Evolutionary conservation across 2,797 vertebrate genomes (phyloP).

Genomic region (Pseudotriccus pelzelni): DNA sequence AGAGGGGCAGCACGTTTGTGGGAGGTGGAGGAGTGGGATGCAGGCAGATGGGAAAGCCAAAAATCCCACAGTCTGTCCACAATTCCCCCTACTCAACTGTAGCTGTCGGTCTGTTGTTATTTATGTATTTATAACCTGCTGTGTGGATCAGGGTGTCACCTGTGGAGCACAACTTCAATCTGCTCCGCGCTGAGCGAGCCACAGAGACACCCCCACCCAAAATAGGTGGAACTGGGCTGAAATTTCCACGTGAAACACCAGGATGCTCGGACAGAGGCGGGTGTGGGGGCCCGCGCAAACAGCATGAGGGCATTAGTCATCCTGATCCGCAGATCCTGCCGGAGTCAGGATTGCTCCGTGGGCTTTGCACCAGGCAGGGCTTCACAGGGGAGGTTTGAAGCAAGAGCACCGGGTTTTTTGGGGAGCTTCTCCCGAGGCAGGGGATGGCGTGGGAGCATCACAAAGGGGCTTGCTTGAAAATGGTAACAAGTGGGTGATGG

Average conservation of each 20-base stretch:
- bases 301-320: slow-evolving; percentile 15
- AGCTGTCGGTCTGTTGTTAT: neutral
- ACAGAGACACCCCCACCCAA: neutral
- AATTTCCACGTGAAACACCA: neutral
- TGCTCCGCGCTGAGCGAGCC: neutral
- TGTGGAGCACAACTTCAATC: neutral
- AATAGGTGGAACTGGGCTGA: neutral
- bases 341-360: neutral
- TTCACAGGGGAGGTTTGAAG: neutral
- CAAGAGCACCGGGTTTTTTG: neutral
- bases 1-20: neutral
- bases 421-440: neutral
- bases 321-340: neutral
- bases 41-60: neutral
- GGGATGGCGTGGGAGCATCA: slow-evolving; percentile 10
- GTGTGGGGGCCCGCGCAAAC: neutral
- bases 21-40: neutral
- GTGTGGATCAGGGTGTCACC: fast-evolving
- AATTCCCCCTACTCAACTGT: neutral
- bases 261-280: neutral
- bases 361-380: neutral
- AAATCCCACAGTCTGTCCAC: neutral
- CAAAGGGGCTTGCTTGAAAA: slow-evolving; percentile 21
- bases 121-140: neutral
- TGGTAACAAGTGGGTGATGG: slow-evolving; percentile 52